Conservation (phyloP, 2,113 vertebrate genomes). For the Phaethon lepturus region DNA sequence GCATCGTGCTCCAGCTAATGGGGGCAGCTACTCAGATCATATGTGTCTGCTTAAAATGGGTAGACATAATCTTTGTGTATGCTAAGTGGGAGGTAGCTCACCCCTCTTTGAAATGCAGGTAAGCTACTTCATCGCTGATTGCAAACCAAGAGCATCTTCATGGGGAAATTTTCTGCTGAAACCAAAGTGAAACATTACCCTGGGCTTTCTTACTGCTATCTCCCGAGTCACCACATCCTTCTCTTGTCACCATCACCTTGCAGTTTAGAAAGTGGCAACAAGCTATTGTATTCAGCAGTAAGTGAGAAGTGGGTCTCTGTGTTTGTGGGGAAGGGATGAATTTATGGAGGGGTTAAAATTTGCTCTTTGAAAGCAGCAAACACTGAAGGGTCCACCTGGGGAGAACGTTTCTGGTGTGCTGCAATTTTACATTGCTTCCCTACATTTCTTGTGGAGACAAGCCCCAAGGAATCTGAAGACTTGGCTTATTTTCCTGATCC, state of each 20-base stretch:
- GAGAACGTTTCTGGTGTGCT: neutral
- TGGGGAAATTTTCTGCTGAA: conserved; percentile 4
- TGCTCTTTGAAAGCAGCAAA: neutral
- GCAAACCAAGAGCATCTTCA: neutral
- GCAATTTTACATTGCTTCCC: conserved; percentile 2
- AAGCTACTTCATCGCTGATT: neutral
- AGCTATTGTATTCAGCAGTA: neutral
- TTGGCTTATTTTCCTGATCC: conserved; percentile 51
- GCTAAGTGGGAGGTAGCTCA: neutral
- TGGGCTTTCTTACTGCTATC: neutral
- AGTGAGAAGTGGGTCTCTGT: neutral
- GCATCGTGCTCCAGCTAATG: neutral
- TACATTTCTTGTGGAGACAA: conserved; percentile 40
- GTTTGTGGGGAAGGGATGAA: neutral
- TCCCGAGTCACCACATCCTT: conserved; percentile 49
- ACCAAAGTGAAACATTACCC: conserved; percentile 7
- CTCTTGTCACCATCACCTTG: neutral
- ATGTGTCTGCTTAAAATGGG: neutral
- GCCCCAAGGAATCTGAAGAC: conserved; percentile 47
- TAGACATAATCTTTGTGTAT: neutral
- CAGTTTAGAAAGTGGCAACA: neutral
- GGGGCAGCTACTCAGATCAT: neutral
- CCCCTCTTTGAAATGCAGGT: neutral
- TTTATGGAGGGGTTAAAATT: neutral
- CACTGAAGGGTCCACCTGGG: neutral